These are phyloP conservation scores for Erinaceus europaeus DNA, from an alignment of 2,113 vertebrate genomes.

Conservation along the genomic window DNA sequence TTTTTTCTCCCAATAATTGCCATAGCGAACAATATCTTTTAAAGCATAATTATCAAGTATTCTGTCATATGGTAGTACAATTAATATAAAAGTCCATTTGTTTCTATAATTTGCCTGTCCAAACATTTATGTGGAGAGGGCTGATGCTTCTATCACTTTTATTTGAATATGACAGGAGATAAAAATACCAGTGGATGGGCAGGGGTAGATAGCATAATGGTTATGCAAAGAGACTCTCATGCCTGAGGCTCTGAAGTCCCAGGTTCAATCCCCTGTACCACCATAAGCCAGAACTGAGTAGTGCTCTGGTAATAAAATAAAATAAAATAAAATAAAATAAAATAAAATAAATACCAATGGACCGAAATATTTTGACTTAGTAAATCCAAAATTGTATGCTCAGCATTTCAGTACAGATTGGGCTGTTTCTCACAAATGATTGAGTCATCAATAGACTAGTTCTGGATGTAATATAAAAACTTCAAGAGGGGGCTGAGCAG, in stretches of 20 bases:
- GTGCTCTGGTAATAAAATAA: no score
- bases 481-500: background rate
- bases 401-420: background rate
- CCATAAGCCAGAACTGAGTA: no score
- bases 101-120: constrained; percentile 16
- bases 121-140: background rate
- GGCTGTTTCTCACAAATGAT: background rate
- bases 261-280: no score
- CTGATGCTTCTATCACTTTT: background rate
- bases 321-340: no score
- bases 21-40: background rate
- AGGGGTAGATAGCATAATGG: no score
- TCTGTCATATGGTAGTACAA: background rate
- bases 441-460: background rate
- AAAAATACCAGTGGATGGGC: no score
- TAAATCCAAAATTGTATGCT: background rate
- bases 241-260: no score
- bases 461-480: background rate
- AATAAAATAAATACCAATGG: background rate
- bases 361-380: background rate
- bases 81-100: background rate
- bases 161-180: background rate
- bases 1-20: background rate
- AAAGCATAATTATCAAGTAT: background rate
- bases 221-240: no score